Conservation (phyloP, 2,113 vertebrate genomes). For the Malurus cyaneus region DNA sequence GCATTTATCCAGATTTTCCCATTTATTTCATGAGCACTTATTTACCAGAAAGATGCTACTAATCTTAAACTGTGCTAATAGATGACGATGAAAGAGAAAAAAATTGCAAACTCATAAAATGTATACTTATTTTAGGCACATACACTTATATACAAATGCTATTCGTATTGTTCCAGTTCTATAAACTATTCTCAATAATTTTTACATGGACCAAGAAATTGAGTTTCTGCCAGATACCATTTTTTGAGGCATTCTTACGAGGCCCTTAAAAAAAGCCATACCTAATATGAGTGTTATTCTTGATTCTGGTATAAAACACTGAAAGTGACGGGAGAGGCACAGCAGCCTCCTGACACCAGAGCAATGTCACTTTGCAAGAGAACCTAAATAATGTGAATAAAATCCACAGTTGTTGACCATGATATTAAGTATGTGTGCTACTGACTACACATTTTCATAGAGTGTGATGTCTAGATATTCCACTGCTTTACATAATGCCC, state of each 20-base stretch:
- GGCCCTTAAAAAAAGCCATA: fast-evolving
- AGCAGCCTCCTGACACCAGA: neutral
- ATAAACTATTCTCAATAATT: neutral
- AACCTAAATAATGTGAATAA: neutral
- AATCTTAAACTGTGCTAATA: neutral
- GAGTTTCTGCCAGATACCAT: neutral
- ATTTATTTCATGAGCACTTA: neutral
- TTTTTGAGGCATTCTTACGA: neutral
- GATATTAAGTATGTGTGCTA: neutral
- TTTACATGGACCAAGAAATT: neutral
- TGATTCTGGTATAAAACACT: neutral
- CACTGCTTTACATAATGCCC: neutral
- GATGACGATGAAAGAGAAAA: neutral
- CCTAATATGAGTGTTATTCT: neutral
- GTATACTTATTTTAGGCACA: neutral
- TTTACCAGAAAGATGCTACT: neutral
- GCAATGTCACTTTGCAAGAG: neutral
- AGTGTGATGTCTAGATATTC: neutral
- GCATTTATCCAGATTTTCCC: neutral
- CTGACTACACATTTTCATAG: neutral
- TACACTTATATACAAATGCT: neutral
- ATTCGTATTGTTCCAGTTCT: neutral
- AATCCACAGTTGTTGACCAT: neutral
- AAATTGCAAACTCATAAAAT: neutral
- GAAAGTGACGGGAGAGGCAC: neutral